Percentiles rank a stretch among this genome's conserved stretches.
phyloP scores from a whole-genome alignment of 2,113 vertebrate species.

The Ploceus nigricollis region DNA sequence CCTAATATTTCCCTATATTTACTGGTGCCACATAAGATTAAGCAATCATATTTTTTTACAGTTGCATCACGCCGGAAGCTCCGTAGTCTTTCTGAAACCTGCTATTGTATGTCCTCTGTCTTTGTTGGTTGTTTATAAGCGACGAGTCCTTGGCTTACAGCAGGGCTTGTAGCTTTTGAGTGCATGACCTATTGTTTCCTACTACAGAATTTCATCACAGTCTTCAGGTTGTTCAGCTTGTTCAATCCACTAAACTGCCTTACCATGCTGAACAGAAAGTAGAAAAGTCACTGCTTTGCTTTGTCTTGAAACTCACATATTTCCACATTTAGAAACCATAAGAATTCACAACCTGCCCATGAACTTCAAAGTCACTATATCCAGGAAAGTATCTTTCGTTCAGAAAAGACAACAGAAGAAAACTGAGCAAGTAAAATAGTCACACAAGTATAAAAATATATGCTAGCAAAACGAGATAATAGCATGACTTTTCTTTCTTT shows the following conservation, averaged over 20 bases:
- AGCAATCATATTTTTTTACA: not conserved
- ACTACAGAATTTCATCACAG: not conserved
- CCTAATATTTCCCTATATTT: not conserved
- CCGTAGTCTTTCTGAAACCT: not conserved
- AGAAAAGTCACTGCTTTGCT: not conserved
- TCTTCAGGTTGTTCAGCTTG: not conserved
- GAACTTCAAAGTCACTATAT: constrained; percentile 1
- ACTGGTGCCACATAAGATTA: not conserved
- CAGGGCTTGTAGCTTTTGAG: not conserved
- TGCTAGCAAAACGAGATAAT: not conserved
- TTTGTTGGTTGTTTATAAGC: not conserved
- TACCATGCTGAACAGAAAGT: not conserved
- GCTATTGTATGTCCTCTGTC: not conserved
- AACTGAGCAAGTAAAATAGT: not conserved
- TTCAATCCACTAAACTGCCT: not conserved
- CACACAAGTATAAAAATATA: not conserved
- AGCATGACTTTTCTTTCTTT: not conserved
- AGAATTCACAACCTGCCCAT: not conserved
- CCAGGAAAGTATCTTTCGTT: not conserved
- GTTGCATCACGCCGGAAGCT: not conserved
- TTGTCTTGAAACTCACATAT: not conserved
- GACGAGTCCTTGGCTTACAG: not conserved
- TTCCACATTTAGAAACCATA: not conserved
- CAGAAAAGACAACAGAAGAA: not conserved
- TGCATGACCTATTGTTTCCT: not conserved